phyloP scores from a whole-genome alignment of 2,888 invertebrate species.

The Xanthorhoe spadicearia region DNA sequence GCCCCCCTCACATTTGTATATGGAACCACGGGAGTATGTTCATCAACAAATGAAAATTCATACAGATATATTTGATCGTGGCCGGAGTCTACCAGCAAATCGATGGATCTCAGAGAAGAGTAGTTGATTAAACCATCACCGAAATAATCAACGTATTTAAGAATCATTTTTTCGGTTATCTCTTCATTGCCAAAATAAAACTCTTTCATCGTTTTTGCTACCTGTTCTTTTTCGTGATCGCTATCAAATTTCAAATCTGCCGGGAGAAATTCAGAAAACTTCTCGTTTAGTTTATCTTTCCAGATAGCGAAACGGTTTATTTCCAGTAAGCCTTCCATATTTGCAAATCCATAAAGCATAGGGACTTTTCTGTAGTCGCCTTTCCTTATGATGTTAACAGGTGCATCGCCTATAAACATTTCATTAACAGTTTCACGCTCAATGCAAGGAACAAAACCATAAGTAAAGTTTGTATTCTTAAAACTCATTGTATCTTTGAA shows the following conservation, averaged over 20 bases:
- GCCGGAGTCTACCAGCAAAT: slow-evolving; percentile 53
- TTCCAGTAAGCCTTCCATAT: slow-evolving; percentile 54
- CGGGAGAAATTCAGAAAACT: slow-evolving; percentile 62
- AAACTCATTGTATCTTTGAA: slow-evolving; percentile 29
- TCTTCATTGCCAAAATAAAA: slow-evolving; percentile 58
- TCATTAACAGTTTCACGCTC: slow-evolving; percentile 47
- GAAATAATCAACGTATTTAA: slow-evolving; percentile 57
- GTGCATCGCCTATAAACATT: slow-evolving; percentile 54
- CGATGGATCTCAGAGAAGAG: slow-evolving; percentile 49
- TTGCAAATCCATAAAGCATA: slow-evolving; percentile 57
- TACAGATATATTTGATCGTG: slow-evolving; percentile 61
- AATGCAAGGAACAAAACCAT: slow-evolving; percentile 50
- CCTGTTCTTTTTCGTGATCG: slow-evolving; percentile 50
- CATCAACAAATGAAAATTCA: slow-evolving; percentile 57
- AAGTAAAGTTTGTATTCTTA: slow-evolving; percentile 45
- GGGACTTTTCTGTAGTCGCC: slow-evolving; percentile 56
- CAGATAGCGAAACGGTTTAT: slow-evolving; percentile 47
- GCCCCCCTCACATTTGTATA: slow-evolving; percentile 52
- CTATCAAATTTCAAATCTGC: slow-evolving; percentile 57
- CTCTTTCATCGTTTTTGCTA: slow-evolving; percentile 53
- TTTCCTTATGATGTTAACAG: slow-evolving; percentile 54
- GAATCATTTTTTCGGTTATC: slow-evolving; percentile 48
- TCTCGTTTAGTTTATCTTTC: slow-evolving; percentile 57
- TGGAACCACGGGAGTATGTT: slow-evolving; percentile 44
- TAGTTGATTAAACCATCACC: slow-evolving; percentile 64